phyloP scores from a whole-genome alignment of 2,797 vertebrate species.

The Acrossocheilus fasciatus region DNA sequence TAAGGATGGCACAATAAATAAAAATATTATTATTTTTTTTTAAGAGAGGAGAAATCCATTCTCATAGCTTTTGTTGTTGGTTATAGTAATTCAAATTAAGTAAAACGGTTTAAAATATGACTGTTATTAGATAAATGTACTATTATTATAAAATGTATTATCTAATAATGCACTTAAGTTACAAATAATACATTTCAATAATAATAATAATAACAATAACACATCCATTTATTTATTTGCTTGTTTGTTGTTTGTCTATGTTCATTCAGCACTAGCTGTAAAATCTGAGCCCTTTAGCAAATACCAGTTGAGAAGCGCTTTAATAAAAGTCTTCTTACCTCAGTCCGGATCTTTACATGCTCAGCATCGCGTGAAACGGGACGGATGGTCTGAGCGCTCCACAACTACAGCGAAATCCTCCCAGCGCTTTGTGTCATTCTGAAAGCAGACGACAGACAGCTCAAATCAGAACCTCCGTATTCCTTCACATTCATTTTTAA shows the following conservation, averaged over 20 bases:
- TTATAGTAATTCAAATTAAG: neutral
- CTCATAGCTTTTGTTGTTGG: neutral
- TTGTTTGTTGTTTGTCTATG: neutral
- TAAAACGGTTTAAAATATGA: neutral
- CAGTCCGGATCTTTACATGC: constrained; percentile 23
- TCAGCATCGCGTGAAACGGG: neutral
- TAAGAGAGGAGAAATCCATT: neutral
- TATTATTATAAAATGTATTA: too few species aligned
- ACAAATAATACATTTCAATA: neutral
- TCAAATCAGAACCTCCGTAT: neutral
- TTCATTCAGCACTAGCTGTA: neutral
- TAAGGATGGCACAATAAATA: neutral
- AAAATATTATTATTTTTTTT: neutral
- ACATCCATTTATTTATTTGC: too few species aligned
- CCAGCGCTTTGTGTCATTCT: neutral
- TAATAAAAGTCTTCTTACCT: constrained; percentile 18
- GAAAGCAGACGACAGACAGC: neutral
- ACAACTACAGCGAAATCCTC: neutral
- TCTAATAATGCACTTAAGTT: too few species aligned
- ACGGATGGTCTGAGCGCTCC: neutral
- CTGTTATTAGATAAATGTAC: too few species aligned
- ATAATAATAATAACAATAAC: too few species aligned
- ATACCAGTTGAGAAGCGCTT: constrained; percentile 10
- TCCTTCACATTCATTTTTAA: neutral
- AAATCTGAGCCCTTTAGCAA: neutral